A percentile compares a stretch with the other conserved stretches of the same genome.
phyloP scores from a whole-genome alignment of 2,113 vertebrate genomes.

The Passer domesticus region DNA sequence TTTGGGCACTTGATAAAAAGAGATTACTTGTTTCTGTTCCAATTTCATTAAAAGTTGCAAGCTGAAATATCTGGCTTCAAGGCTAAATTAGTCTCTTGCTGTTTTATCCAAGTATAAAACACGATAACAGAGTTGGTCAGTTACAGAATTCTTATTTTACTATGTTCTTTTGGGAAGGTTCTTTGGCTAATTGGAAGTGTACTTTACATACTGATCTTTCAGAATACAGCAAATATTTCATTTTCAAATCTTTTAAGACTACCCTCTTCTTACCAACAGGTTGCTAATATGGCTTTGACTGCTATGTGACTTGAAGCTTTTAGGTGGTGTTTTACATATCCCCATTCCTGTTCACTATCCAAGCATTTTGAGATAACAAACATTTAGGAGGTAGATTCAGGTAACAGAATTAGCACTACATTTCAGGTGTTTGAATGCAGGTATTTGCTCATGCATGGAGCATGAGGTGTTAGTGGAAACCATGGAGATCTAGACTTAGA shows the following conservation, averaged over 20 bases:
- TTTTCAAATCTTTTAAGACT: conserved; percentile 8
- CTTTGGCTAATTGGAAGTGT: conserved; percentile 21
- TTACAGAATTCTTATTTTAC: conserved; percentile 31
- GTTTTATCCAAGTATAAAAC: conserved; percentile 31
- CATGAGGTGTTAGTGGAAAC: background rate
- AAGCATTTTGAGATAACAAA: background rate
- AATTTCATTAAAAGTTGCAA: conserved; percentile 19
- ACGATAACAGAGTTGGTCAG: conserved; percentile 32
- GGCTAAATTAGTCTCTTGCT: conserved; percentile 50
- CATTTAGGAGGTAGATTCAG: background rate
- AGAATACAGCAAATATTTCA: background rate
- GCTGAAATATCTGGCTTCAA: conserved; percentile 14
- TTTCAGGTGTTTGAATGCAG: background rate
- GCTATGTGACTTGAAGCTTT: background rate
- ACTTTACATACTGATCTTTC: conserved; percentile 9
- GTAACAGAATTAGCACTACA: background rate
- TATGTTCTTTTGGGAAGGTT: conserved; percentile 34
- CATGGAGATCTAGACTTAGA: background rate
- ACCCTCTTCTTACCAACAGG: background rate
- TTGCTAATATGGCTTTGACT: background rate
- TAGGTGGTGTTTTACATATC: background rate
- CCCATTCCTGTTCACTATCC: background rate
- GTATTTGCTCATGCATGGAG: background rate
- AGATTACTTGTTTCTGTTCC: conserved; percentile 36
- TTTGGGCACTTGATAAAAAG: conserved; percentile 13